Conservation (phyloP, 2,113 vertebrate species). For the Cichladusa arquata region DNA sequence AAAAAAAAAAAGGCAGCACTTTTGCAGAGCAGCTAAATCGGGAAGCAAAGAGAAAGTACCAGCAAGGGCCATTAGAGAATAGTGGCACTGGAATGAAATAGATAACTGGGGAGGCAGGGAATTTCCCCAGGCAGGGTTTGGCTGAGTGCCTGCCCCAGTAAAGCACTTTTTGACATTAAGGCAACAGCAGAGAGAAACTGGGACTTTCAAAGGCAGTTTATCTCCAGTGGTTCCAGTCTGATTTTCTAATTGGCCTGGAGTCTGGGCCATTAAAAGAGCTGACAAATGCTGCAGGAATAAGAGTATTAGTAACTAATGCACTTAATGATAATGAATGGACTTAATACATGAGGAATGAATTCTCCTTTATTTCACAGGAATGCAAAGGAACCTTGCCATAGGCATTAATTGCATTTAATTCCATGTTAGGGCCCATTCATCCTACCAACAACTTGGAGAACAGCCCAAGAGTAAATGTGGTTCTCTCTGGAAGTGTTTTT, state of each 20-base stretch:
- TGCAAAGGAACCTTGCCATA: constrained; percentile 4
- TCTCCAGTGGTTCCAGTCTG: background rate
- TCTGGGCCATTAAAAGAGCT: background rate
- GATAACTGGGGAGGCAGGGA: background rate
- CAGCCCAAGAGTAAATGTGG: background rate
- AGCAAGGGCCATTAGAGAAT: background rate
- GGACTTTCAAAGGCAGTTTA: background rate
- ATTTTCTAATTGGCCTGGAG: background rate
- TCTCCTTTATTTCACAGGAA: background rate
- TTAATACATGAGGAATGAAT: background rate
- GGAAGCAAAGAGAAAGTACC: background rate
- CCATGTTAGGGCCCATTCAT: constrained; percentile 13
- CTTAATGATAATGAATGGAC: background rate
- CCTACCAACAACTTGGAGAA: background rate
- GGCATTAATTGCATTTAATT: constrained; percentile 23
- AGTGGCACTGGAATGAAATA: background rate
- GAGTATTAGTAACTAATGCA: constrained; percentile 11
- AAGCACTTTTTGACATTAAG: background rate
- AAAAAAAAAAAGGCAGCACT: background rate
- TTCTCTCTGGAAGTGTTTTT: background rate
- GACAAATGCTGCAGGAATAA: background rate
- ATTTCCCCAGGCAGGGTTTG: constrained; percentile 12
- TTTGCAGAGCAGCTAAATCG: background rate
- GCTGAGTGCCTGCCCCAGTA: background rate
- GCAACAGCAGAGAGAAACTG: background rate